Evolutionary conservation across 1,140 invertebrate genomes (phyloP), one percentile per base, ranked within the genome.

Genomic region (Maconellicoccus hirsutus): DNA sequence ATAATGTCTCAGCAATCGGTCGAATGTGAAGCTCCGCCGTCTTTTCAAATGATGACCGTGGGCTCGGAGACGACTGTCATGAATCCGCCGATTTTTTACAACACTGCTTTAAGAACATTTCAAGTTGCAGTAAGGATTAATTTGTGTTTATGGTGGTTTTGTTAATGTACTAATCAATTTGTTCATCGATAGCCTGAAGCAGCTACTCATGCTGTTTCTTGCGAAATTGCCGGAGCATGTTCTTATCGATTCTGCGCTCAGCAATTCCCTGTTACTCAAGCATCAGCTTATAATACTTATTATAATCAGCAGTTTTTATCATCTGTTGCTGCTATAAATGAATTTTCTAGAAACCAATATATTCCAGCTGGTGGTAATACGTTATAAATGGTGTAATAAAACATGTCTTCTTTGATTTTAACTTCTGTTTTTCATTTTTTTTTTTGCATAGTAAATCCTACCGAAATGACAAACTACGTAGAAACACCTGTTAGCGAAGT

Each of bases 321-420:
- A 26, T 66, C 61, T 23, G 25, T 66, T 6, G 61, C 61, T 25
- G 22, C 61, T 19, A 23, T 66, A 6, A 66, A 66, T 23, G 61
- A 26, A 66, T 66, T 66, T 66, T 66, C 61, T 66, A 66, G 61
- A 25, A 66, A 66, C 61, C 61, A 66, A 14, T 66, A 16, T 19
- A 66, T 66, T 25, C 22, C 61, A 23, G 21, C 61, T 1, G 25
- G 19, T 66, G 61, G 61, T 66, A 23, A 23, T 33, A 33, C 29
- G 12, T 33, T 33, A n/a, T n/a, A n/a, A n/a, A n/a, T n/a, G n/a
- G n/a, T n/a, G n/a, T n/a, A n/a, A n/a, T n/a, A n/a, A n/a, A n/a
- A n/a, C n/a, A n/a, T n/a, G n/a, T n/a, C n/a, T n/a, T n/a, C n/a
- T n/a, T n/a, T n/a, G n/a, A n/a, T n/a, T n/a, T n/a, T n/a, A n/a